phyloP scores from a whole-genome alignment of 2,888 invertebrate genomes.

The Thelaira solivaga region DNA sequence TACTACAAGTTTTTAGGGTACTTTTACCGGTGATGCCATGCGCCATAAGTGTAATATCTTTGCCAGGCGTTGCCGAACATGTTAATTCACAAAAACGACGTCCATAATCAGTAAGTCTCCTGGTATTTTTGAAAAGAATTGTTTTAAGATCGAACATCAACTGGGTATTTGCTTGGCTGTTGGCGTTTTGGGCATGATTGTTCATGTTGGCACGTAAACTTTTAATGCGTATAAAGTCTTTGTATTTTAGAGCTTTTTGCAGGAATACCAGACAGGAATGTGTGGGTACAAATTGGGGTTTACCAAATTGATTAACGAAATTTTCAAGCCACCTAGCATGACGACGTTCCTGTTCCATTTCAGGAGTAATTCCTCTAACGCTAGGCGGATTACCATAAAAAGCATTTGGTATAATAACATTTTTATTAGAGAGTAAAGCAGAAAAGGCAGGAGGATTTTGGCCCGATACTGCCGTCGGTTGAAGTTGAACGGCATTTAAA shows the following conservation, averaged over 20 bases:
- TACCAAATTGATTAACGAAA: constrained; percentile 67
- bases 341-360: constrained; percentile 34
- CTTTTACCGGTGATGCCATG: constrained; percentile 64
- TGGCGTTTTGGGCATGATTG: constrained; percentile 50
- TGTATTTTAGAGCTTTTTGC: constrained; percentile 66
- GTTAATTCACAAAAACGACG: constrained; percentile 66
- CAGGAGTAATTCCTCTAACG: constrained; percentile 25
- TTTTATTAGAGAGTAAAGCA: constrained; percentile 66
- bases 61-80: constrained; percentile 61
- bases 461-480: constrained; percentile 60
- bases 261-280: constrained; percentile 66
- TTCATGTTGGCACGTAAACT: constrained; percentile 64
- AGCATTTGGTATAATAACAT: constrained; percentile 68
- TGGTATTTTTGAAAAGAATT: constrained; percentile 60
- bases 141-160: constrained; percentile 65
- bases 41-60: constrained; percentile 64
- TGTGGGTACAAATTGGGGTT: constrained; percentile 66
- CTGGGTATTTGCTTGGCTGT: constrained; percentile 59
- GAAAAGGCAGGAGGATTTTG: constrained; percentile 65
- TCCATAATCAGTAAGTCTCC: constrained; percentile 63
- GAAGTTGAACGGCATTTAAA: constrained; percentile 67
- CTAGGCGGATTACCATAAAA: constrained; percentile 67
- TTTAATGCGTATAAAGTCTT: constrained; percentile 66
- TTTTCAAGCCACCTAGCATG: constrained; percentile 67
- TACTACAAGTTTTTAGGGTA: constrained; percentile 56